phyloP scores from a whole-genome alignment of 2,797 vertebrate genomes.

The Xerus rutilus region DNA sequence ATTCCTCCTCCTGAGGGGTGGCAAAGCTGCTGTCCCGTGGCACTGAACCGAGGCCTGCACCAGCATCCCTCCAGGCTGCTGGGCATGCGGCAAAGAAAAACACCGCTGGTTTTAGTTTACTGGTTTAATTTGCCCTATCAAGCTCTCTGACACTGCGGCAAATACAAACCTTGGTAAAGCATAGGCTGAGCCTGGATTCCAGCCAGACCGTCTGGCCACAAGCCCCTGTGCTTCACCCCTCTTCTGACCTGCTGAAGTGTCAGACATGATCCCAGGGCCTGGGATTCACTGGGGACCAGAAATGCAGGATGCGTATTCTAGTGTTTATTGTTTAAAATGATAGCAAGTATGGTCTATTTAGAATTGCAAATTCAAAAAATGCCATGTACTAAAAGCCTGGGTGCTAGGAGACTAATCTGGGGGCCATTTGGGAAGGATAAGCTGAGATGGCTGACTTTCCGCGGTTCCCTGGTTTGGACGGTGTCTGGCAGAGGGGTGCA shows the following conservation, averaged over 20 bases:
- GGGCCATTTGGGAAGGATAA: neutral
- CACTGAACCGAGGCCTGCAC: neutral
- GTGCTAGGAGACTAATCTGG: no score
- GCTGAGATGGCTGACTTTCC: neutral
- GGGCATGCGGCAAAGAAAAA: no score
- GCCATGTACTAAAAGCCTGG: neutral
- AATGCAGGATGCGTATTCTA: neutral
- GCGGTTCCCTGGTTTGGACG: neutral
- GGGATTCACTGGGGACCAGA: neutral
- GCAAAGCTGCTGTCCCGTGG: neutral
- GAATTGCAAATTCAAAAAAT: neutral
- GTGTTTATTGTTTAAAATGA: neutral
- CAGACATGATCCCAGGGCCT: neutral
- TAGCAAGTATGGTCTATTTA: neutral
- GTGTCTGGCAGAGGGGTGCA: neutral
- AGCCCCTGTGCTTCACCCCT: rapidly evolving
- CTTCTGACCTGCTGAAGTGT: neutral
- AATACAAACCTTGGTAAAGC: no score
- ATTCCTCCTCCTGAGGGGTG: neutral
- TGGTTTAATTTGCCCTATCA: no score
- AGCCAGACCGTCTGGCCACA: neutral
- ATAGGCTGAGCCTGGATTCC: neutral
- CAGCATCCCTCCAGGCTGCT: no score
- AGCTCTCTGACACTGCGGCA: neutral
- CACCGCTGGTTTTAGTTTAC: neutral